Evolutionary conservation across 2,888 invertebrate genomes (phyloP).

Genomic region (Caenorhabditis sp.): DNA sequence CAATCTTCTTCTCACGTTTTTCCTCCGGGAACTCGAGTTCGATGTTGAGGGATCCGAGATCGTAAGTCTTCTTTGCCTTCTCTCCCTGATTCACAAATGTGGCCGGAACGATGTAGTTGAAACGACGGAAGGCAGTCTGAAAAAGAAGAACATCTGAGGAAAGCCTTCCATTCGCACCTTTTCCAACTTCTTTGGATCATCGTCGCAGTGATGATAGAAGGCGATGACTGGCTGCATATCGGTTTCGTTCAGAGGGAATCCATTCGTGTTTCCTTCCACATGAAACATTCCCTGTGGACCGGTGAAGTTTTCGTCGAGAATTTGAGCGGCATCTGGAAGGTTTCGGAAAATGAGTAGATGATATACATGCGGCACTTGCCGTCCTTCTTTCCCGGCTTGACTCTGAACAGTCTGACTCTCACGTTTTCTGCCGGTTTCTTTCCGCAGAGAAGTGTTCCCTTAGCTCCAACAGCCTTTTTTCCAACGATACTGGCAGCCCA

Average conservation of each 20-base stretch:
- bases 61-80: conserved; percentile 72
- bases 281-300: conserved; percentile 72
- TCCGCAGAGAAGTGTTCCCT: conserved; percentile 72
- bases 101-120: conserved; percentile 68
- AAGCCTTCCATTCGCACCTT: conserved; percentile 61
- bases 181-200: conserved; percentile 69
- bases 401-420: conserved; percentile 69
- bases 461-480: conserved; percentile 63
- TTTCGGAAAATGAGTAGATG: neutral
- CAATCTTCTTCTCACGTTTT: conserved; percentile 70
- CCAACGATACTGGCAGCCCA: conserved; percentile 45
- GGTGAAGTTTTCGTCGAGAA: conserved; percentile 67
- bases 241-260: conserved; percentile 73
- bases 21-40: conserved; percentile 73
- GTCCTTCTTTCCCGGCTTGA: conserved; percentile 70
- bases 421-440: conserved; percentile 69
- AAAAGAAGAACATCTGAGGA: neutral
- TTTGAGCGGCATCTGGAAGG: conserved; percentile 65
- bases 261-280: conserved; percentile 72
- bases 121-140: conserved; percentile 71
- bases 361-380: conserved; percentile 14
- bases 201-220: conserved; percentile 73
- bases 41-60: conserved; percentile 72
- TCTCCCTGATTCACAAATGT: conserved; percentile 70
- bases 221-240: conserved; percentile 66